Conservation (phyloP, 2,888 invertebrate species). For the Dyspetes luteomarginatus region DNA sequence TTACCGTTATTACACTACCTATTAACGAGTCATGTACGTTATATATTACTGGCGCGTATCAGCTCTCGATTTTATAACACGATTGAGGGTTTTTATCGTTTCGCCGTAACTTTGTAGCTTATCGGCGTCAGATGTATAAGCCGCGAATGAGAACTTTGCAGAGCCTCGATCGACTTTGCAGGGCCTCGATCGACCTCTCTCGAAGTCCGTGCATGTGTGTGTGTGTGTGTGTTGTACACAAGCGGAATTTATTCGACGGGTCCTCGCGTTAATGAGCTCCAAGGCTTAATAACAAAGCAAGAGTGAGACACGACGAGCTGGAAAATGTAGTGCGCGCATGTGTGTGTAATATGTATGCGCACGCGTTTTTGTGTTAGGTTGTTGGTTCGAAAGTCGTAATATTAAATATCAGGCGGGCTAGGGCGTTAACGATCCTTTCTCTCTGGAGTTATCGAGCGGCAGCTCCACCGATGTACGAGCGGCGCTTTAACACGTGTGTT, state of each 20-base stretch:
- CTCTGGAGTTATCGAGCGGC: slow-evolving; percentile 54
- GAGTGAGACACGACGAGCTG: not conserved
- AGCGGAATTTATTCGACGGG: slow-evolving; percentile 23
- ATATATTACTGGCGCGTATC: not conserved
- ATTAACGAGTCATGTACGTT: not conserved
- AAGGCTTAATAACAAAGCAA: slow-evolving; percentile 42
- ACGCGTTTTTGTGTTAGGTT: slow-evolving; percentile 12
- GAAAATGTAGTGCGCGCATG: not conserved
- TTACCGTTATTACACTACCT: not conserved
- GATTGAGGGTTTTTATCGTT: slow-evolving; percentile 9
- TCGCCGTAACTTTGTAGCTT: slow-evolving; percentile 25
- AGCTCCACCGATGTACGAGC: slow-evolving; percentile 27
- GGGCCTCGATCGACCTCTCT: not conserved
- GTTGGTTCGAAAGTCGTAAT: slow-evolving; percentile 52
- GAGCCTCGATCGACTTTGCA: slow-evolving; percentile 22
- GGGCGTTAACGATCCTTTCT: slow-evolving; percentile 64
- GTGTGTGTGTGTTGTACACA: not conserved
- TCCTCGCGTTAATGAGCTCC: slow-evolving; percentile 50
- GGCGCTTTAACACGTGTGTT: slow-evolving; percentile 10
- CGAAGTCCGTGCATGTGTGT: not conserved
- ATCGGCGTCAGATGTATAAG: slow-evolving; percentile 18
- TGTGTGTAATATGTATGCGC: not conserved
- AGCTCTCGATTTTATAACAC: not conserved
- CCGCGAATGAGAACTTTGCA: slow-evolving; percentile 15
- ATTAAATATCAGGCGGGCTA: slow-evolving; percentile 52